Evolutionary conservation across 2,113 vertebrate species (phyloP), one percentile per base, ranked within the genome.

Genomic region (Misgurnus anguillicaudatus): DNA sequence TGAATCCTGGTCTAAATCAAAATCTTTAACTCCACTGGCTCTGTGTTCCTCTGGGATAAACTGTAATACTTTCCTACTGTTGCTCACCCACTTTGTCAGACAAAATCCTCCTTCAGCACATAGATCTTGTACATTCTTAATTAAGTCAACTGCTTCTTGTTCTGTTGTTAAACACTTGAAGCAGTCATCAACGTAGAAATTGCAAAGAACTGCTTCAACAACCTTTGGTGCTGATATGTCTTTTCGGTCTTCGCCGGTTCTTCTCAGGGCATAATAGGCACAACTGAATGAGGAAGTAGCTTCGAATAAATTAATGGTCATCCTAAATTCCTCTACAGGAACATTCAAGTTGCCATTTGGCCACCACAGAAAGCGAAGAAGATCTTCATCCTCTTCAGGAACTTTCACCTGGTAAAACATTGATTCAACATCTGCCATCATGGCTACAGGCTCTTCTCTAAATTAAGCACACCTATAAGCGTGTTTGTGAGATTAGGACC

Each of bases 321-420:
- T 86, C 0, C 68, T 14, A 57, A 81, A 69, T 0, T 81, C 83
- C 9, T 11, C n/a, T 64, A 45, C n/a, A 3, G 45, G 3, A 6
- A 79, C 9, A 24, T 8, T 69, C 7, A 31, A 24, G n/a, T 81
- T 36, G 4, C 58, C 76, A 6, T 73, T 21, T n/a, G 62, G 71
- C 83, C 71, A 84, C 75, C 74, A 85, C 5, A 79, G 38, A 36
- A 86, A 80, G 6, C 58, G 39, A 4, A 82, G 9, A 16, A 69
- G 19, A 17, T 85, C 65, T 3, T 48, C 11, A 41, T 82, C 31
- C 5, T 63, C 2, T 4, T 3, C 1, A 24, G 41, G 11, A 3
- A 82, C 77, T 8, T 10, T 71, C 0, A 82, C 81, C 17, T 82
- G 73, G 21, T 84, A 48, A 13, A 73, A 77, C 79, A 80, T 79